Base-by-base conservation (phyloP, 2,888 invertebrate species). In the Protodeltote pygarga region DNA sequence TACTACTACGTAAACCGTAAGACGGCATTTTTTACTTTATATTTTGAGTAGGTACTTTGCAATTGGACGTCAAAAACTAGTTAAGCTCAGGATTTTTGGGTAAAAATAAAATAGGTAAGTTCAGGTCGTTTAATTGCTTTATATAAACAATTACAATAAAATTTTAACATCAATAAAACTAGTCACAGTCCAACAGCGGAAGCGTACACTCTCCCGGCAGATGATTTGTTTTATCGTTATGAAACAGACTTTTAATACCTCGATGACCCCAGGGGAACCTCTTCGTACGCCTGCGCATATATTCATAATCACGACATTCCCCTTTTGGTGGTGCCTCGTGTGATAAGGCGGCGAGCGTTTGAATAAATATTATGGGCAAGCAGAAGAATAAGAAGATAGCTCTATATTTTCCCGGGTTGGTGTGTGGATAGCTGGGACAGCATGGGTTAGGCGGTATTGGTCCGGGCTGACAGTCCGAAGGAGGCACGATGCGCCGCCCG, bases 251-350 rank as follows among this genome's bases (percentile, higher is more conserved):
- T 76, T 95, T 94, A 65, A 15, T 13, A 13, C 94, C 94, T 24
- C 97, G 98, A 75, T 97, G 96, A 33, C 97, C 96, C 98, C 98
- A 98, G n/a, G 98, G 98, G 87, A 95, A 98, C 71, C 93, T 95
- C 90, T 97, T 98, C 38, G 90, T 94, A 21, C 97, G 94, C 44
- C 95, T 87, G 19, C 95, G 93, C 89, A 98, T 88, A 75, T 97
- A 95, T 2, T 97, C 97, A 74, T 96, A 98, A 23, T 89, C 87
- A 3, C 85, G 77, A 58, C 91, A 91, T 2, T 66, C 67, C 17
- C 55, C 76, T 52, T 85, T 87, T 0, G 34, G 48, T 0, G 62
- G 74, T 0, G 42, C 15, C 17, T 61, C 31, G n/a, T 81, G 78
- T 5, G 77, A 60, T 0, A 78, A 35, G 1, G 68, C 45, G 20